Percentiles rank a stretch among this genome's conserved stretches.
phyloP scores from a whole-genome alignment of 2,797 vertebrate species.

The Taenioides sp. region DNA sequence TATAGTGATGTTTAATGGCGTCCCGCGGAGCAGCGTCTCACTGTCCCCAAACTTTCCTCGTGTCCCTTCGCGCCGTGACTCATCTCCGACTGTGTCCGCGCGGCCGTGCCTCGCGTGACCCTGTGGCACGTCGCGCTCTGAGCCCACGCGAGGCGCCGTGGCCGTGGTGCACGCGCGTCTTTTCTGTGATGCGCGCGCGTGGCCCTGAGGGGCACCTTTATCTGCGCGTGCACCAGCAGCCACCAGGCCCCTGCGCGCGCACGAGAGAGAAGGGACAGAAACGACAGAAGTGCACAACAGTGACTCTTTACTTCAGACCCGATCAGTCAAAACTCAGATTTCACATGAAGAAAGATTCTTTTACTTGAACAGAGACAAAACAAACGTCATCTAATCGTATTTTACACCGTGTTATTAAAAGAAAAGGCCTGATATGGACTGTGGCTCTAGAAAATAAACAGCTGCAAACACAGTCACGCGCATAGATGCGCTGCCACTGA shows the following conservation, averaged over 20 bases:
- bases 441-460: too few relatives aligned
- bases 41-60: background rate
- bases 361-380: too few relatives aligned
- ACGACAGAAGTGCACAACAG: too few relatives aligned
- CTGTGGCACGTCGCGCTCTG: slow-evolving; percentile 9
- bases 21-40: background rate
- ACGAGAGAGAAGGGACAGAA: background rate
- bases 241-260: background rate
- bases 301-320: background rate
- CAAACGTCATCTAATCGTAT: too few relatives aligned
- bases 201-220: background rate
- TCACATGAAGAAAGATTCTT: too few relatives aligned
- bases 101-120: slow-evolving; percentile 13
- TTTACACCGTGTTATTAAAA: too few relatives aligned
- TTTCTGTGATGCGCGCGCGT: background rate
- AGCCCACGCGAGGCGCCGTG: slow-evolving; percentile 6
- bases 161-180: background rate
- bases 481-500: too few relatives aligned
- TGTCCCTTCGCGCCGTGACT: background rate
- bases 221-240: background rate
- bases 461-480: too few relatives aligned
- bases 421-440: too few relatives aligned
- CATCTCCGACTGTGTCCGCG: slow-evolving; percentile 11
- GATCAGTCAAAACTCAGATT: too few relatives aligned
- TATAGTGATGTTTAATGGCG: too few relatives aligned